Evolutionary conservation across 2,797 vertebrate species (phyloP).

Genomic region (Glyptemys insculpta): DNA sequence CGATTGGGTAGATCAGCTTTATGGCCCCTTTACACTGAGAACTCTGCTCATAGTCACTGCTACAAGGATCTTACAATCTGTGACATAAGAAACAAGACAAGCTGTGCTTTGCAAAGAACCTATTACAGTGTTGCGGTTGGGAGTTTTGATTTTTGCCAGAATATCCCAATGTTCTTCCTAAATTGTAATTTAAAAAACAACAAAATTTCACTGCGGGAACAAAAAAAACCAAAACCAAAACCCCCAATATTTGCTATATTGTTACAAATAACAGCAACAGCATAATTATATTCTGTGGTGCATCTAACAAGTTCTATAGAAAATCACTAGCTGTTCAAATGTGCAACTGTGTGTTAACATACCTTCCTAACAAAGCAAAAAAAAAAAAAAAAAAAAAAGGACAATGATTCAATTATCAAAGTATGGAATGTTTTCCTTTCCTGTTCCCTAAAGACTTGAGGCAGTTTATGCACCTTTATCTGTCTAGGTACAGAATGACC

Average conservation of each 20-base stretch:
- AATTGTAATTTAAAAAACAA: neutral
- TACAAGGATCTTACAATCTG: neutral
- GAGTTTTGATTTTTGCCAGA: neutral
- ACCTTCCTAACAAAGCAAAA: neutral
- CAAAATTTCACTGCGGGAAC: neutral
- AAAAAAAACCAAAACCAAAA: neutral
- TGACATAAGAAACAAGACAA: neutral
- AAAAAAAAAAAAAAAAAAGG: neutral
- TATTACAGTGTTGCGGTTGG: neutral
- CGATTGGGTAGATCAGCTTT: neutral
- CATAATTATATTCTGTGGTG: neutral
- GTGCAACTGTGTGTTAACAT: neutral
- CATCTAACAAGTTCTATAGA: neutral
- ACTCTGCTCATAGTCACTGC: neutral
- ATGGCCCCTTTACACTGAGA: neutral
- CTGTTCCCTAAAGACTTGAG: neutral
- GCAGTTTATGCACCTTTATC: neutral
- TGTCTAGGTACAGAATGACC: neutral
- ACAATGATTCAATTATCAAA: neutral
- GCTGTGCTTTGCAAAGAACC: neutral
- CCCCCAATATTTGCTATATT: neutral
- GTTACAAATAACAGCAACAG: neutral
- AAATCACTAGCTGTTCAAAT: constrained; percentile 11
- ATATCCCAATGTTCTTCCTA: neutral
- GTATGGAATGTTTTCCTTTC: neutral